Base-by-base conservation (phyloP, 1,140 invertebrate species). In the Oryzaephilus surinamensis region DNA sequence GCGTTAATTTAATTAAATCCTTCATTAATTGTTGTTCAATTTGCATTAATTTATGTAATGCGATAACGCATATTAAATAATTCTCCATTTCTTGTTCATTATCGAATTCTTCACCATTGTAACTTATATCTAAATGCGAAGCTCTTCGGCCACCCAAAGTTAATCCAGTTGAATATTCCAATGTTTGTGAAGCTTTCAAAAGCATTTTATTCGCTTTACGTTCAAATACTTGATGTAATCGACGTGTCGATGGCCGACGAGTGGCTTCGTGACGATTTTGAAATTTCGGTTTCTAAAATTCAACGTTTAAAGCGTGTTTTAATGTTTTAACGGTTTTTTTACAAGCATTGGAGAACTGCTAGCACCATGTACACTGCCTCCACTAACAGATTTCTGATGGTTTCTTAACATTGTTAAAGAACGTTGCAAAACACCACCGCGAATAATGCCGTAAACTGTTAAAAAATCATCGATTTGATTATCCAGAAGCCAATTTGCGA, bases 151-250 rank as follows among this genome's bases (percentile, higher is more conserved):
- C 64, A 0, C 76, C 75, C 6, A 81, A 59, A 16, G 70, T 72
- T 14, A 83, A 65, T 1, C 81, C 79, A 1, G 80, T 82, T 2
- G 79, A 82, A 41, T 79, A 71, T 57, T 83, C 81, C 24, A 83
- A 56, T 7, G 83, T 86, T 54, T 85, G 83, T 0, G 85, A 85
- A 1, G 84, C 88, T 54, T 81, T 85, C 54, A 86, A 64, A 48
- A 92, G 68, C 68, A 90, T 83, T 60, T 84, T 83, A 40, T 84
- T 86, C 0, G 89, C 88, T 58, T 88, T 85, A 48, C 84, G 85
- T 51, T 90, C 85, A 30, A 88, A 72, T 12, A 78, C 84, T 52
- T 51, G 67, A 52, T 70, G 67, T 7, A 72, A 45, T 15, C 67
- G 58, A 32, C 67, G 60, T 2, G 57, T 62, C 15, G 71, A 69